phyloP scores from a whole-genome alignment of 2,888 invertebrate species.

The Lapara coniferarum region DNA sequence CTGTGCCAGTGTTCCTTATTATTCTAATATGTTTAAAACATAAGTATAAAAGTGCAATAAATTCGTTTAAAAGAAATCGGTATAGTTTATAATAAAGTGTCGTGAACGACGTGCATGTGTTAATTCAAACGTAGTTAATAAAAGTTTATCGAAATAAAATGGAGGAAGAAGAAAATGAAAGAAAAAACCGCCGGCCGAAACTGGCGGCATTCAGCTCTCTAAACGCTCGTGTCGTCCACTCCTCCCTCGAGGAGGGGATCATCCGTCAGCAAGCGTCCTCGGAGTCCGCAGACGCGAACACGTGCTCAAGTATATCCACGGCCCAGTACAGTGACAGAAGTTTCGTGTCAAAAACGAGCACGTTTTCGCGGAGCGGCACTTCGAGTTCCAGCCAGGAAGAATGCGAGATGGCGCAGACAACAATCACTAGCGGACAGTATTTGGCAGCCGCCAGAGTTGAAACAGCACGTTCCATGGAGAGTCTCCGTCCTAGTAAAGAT shows the following conservation, averaged over 20 bases:
- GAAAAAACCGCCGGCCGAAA: constrained; percentile 64
- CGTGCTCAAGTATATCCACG: constrained; percentile 71
- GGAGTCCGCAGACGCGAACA: constrained; percentile 83
- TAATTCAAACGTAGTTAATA: constrained; percentile 47
- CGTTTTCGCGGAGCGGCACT: constrained; percentile 82
- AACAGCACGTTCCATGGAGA: constrained; percentile 88
- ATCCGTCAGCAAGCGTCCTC: constrained; percentile 79
- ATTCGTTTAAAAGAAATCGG: constrained; percentile 59
- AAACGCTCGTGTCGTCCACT: constrained; percentile 67
- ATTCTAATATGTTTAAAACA: constrained; percentile 64
- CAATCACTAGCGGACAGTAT: constrained; percentile 79
- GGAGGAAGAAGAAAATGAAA: constrained; percentile 78
- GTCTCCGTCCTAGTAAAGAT: constrained; percentile 84
- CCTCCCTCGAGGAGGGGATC: constrained; percentile 68
- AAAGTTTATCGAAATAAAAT: constrained; percentile 56
- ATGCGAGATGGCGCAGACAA: constrained; percentile 82
- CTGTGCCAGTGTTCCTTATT: constrained; percentile 81
- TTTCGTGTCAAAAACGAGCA: constrained; percentile 80
- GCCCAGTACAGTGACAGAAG: constrained; percentile 78
- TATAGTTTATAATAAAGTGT: constrained; percentile 72
- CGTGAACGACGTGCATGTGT: constrained; percentile 52
- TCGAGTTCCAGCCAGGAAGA: constrained; percentile 89
- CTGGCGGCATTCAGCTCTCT: constrained; percentile 69
- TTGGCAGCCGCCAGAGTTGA: constrained; percentile 82
- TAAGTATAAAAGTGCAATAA: constrained; percentile 68